Conservation (phyloP, 1,140 invertebrate species). For the Linepithema humile region DNA sequence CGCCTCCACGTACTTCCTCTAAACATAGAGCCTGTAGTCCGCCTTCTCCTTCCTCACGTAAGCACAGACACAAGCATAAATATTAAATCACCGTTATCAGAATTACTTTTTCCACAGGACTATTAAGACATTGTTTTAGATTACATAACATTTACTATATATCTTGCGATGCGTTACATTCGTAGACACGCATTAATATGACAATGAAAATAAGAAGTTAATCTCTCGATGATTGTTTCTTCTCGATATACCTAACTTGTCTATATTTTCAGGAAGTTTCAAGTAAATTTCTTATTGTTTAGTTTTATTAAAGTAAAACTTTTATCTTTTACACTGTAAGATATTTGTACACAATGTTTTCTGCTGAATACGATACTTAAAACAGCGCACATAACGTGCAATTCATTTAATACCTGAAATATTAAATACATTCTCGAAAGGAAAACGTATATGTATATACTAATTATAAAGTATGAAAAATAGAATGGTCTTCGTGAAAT, state of each 20-base stretch:
- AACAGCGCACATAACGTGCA: neutral
- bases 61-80: slow-evolving; percentile 86
- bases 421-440: neutral
- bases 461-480: neutral
- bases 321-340: slow-evolving; percentile 20
- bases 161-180: neutral
- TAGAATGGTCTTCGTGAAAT: slow-evolving; percentile 15
- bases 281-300: slow-evolving; percentile 16
- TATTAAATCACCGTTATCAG: slow-evolving; percentile 75
- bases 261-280: neutral
- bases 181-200: neutral
- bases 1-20: slow-evolving; percentile 76
- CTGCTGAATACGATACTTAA: neutral
- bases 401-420: neutral
- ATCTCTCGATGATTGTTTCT: neutral
- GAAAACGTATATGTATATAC: neutral
- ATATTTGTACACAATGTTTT: slow-evolving; percentile 29
- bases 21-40: slow-evolving; percentile 81
- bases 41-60: slow-evolving; percentile 80
- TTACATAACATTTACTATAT: slow-evolving; percentile 10
- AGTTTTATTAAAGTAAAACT: slow-evolving; percentile 25
- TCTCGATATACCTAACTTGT: neutral
- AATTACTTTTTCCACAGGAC: slow-evolving; percentile 11
- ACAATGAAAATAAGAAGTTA: neutral
- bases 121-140: neutral